phyloP scores from a whole-genome alignment of 2,888 invertebrate genomes.

The Drosophila nigricruria region DNA sequence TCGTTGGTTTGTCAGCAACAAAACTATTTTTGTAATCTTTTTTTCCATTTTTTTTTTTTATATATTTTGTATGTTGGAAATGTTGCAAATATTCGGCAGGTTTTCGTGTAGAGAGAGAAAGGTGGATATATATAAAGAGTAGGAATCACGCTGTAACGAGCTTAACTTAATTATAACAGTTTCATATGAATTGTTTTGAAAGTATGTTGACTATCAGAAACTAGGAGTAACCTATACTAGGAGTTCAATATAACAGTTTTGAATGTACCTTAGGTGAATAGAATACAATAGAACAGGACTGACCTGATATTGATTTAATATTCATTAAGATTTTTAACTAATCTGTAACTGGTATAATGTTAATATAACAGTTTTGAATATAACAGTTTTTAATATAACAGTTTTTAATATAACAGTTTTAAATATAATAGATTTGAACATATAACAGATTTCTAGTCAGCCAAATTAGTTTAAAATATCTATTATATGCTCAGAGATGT shows the following conservation, averaged over 20 bases:
- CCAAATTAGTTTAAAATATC: too few species aligned
- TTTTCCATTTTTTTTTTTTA: background rate
- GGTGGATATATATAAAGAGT: background rate
- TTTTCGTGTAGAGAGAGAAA: background rate
- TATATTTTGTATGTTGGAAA: background rate
- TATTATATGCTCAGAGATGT: too few species aligned
- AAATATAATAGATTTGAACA: too few species aligned
- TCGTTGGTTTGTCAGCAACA: slow-evolving; percentile 1
- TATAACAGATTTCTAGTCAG: too few species aligned
- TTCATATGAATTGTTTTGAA: background rate
- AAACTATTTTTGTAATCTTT: slow-evolving; percentile 4
- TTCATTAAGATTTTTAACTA: too few species aligned
- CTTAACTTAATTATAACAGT: background rate
- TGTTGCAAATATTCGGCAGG: background rate
- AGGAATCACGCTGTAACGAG: too few species aligned
- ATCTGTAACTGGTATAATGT: background rate
- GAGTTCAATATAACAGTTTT: background rate
- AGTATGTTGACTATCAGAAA: too few species aligned
- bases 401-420: too few species aligned
- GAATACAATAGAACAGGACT: too few species aligned
- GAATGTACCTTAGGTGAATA: background rate
- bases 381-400: too few species aligned
- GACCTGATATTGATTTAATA: too few species aligned
- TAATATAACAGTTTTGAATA: background rate
- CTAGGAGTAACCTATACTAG: background rate